Percentiles rank a stretch among this genome's conserved stretches.
phyloP scores from a whole-genome alignment of 2,888 invertebrate species.

The Eueremaeus valkanovi region DNA sequence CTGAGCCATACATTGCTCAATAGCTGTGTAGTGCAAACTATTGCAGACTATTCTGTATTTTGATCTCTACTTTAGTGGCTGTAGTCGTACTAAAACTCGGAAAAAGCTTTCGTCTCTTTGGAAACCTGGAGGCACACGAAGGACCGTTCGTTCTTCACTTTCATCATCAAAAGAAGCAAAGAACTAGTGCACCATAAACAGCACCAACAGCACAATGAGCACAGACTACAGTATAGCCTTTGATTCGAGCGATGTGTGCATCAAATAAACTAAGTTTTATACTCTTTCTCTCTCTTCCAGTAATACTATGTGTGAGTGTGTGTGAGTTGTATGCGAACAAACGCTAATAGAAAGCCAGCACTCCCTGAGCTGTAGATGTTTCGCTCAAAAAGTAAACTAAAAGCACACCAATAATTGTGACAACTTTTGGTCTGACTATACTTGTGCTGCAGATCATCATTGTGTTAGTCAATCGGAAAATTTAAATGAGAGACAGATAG shows the following conservation, averaged over 20 bases:
- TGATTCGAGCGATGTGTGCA: conserved; percentile 25
- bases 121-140: conserved; percentile 31
- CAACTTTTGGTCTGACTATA: conserved; percentile 30
- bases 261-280: conserved; percentile 28
- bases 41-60: conserved; percentile 18
- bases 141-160: conserved; percentile 22
- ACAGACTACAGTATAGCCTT: conserved; percentile 28
- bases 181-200: conserved; percentile 12
- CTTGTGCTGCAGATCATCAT: background rate
- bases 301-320: conserved; percentile 22
- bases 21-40: background rate
- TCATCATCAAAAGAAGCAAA: conserved; percentile 5
- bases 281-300: conserved; percentile 6
- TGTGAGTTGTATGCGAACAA: background rate
- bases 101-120: conserved; percentile 33
- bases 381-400: conserved; percentile 19
- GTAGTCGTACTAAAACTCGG: conserved; percentile 22
- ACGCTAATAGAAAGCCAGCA: conserved; percentile 26
- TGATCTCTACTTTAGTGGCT: conserved; percentile 28
- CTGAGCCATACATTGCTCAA: background rate
- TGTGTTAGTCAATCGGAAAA: conserved; percentile 17
- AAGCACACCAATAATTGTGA: conserved; percentile 32
- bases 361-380: background rate
- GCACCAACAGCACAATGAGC: conserved; percentile 6
- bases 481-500: background rate